A percentile compares a stretch with the other conserved stretches of the same genome.
Conservation (phyloP, 2,888 invertebrate species). For the Timema podura region DNA sequence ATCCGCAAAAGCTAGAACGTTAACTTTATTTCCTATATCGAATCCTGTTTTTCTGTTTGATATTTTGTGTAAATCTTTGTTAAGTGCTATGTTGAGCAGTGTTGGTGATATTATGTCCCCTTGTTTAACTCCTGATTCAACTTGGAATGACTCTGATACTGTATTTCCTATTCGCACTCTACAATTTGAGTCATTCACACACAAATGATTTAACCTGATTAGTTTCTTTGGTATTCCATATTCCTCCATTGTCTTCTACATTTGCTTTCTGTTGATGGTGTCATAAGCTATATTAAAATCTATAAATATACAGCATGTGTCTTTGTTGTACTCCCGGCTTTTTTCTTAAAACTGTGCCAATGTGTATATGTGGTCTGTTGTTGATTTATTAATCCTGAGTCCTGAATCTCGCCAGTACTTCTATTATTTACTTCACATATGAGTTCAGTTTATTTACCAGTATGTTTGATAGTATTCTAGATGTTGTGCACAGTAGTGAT, state of each 20-base stretch:
- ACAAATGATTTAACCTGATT: background rate
- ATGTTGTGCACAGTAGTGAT: slow-evolving; percentile 6
- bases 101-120: too few species aligned
- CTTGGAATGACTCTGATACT: background rate
- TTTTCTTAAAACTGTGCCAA: background rate
- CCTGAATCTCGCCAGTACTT: background rate
- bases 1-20: too few species aligned
- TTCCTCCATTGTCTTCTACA: background rate
- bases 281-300: background rate
- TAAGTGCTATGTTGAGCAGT: too few species aligned
- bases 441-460: background rate
- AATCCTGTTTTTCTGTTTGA: background rate
- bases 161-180: background rate
- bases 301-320: background rate
- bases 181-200: background rate
- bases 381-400: background rate
- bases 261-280: background rate
- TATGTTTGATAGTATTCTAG: background rate
- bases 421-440: background rate
- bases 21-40: too few species aligned
- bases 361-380: background rate
- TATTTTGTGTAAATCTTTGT: background rate
- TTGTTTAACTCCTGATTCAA: too few species aligned
- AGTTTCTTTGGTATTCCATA: slow-evolving; percentile 7
- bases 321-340: background rate